These are phyloP conservation scores for Channa maculata DNA, from an alignment of 2,113 vertebrate genomes.

Conservation along the genomic window DNA sequence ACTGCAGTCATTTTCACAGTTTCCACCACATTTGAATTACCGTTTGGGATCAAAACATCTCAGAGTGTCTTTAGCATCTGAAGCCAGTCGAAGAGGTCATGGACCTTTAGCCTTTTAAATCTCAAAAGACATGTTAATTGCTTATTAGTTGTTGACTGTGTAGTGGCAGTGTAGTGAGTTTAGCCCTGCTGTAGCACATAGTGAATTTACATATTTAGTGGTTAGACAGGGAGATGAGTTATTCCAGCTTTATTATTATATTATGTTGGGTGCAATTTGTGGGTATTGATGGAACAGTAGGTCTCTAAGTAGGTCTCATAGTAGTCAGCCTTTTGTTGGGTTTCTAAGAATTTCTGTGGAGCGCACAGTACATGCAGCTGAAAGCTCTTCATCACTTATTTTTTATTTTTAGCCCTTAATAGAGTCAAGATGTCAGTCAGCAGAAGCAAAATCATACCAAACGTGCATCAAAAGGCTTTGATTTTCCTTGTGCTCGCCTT, in stretches of 20 bases:
- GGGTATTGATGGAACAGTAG: not conserved
- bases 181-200: not conserved
- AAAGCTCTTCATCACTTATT: conserved; percentile 12
- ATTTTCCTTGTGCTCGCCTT: conserved; percentile 48
- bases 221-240: not conserved
- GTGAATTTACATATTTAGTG: not conserved
- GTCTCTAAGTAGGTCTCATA: not conserved
- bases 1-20: no score
- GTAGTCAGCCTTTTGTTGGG: not conserved
- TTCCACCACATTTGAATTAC: no score
- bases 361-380: not conserved
- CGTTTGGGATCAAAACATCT: no score
- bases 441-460: conserved; percentile 39
- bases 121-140: not conserved
- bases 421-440: conserved; percentile 38
- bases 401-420: conserved; percentile 39
- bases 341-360: not conserved
- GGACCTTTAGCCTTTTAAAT: not conserved
- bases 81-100: not conserved
- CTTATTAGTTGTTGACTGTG: not conserved
- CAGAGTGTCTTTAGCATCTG: no score
- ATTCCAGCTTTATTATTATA: not conserved
- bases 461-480: conserved; percentile 54
- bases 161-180: not conserved
- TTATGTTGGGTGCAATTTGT: not conserved